A percentile compares a stretch with the other conserved stretches of the same genome.
Conservation (phyloP, 2,888 invertebrate genomes). For the Eupithecia vulgata region DNA sequence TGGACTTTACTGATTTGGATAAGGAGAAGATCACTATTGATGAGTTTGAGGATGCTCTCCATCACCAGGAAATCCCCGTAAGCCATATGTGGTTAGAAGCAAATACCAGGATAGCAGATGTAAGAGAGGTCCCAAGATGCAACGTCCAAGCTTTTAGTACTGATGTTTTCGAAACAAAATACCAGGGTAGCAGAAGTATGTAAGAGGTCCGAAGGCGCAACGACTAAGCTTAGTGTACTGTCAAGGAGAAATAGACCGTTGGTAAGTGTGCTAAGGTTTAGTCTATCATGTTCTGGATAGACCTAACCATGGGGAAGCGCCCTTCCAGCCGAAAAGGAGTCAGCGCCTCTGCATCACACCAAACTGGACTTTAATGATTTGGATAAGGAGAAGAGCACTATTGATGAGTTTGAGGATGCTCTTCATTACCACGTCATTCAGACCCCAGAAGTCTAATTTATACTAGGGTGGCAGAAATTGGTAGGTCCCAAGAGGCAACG, state of each 20-base stretch:
- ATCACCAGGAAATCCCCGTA: not conserved
- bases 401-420: slow-evolving; percentile 65
- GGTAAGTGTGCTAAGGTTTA: no score
- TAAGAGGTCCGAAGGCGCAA: no score
- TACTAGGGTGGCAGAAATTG: not conserved
- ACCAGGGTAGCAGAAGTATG: not conserved
- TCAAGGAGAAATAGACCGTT: no score
- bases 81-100: no score
- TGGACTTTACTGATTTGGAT: slow-evolving; percentile 90
- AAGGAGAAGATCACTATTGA: slow-evolving; percentile 86
- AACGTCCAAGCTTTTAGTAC: not conserved
- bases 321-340: slow-evolving; percentile 58
- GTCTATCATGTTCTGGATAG: slow-evolving; percentile 87
- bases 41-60: slow-evolving; percentile 50
- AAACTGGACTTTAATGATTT: slow-evolving; percentile 89
- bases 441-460: no score
- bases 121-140: not conserved
- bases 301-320: slow-evolving; percentile 91
- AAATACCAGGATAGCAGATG: not conserved
- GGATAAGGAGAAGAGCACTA: slow-evolving; percentile 86
- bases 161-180: not conserved
- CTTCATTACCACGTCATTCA: not conserved
- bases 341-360: slow-evolving; percentile 65
- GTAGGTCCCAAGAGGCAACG: not conserved
- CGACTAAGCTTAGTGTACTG: no score